phyloP scores from a whole-genome alignment of 2,113 vertebrate species.

The Tonatia bakeri region DNA sequence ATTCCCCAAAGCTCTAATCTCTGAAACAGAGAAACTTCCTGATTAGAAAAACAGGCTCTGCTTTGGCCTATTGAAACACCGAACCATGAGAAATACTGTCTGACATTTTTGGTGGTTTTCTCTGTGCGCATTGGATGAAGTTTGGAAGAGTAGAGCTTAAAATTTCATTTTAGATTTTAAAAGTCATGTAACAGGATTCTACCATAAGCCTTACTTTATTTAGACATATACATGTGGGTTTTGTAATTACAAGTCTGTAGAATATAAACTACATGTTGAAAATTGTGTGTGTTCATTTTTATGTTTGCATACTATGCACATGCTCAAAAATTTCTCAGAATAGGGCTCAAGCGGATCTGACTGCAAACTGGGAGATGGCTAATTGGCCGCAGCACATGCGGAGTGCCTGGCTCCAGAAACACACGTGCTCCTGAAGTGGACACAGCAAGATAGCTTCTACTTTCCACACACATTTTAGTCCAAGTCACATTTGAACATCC shows the following conservation, averaged over 20 bases:
- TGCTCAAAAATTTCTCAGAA: background rate
- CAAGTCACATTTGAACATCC: background rate
- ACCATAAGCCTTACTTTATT: background rate
- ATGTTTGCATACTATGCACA: background rate
- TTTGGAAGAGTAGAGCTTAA: background rate
- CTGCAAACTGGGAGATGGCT: background rate
- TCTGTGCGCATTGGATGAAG: background rate
- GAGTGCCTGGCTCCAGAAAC: background rate
- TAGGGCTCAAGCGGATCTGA: background rate
- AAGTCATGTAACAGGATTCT: constrained; percentile 35
- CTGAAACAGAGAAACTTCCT: constrained; percentile 42
- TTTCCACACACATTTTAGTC: background rate
- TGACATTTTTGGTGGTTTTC: constrained; percentile 65
- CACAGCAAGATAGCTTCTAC: background rate
- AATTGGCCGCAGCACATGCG: background rate
- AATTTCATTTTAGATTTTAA: constrained; percentile 42
- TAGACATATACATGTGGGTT: background rate
- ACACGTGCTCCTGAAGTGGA: background rate
- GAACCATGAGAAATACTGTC: constrained; percentile 31
- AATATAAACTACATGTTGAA: constrained; percentile 14
- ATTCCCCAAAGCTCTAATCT: constrained; percentile 46
- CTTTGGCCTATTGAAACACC: background rate
- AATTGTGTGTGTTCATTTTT: constrained; percentile 1
- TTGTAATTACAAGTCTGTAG: constrained; percentile 15
- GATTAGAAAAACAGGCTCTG: constrained; percentile 44